Percentiles rank a stretch among this genome's conserved stretches.
Evolutionary conservation across 2,797 vertebrate genomes (phyloP).

Genomic region (Furcifer pardalis): DNA sequence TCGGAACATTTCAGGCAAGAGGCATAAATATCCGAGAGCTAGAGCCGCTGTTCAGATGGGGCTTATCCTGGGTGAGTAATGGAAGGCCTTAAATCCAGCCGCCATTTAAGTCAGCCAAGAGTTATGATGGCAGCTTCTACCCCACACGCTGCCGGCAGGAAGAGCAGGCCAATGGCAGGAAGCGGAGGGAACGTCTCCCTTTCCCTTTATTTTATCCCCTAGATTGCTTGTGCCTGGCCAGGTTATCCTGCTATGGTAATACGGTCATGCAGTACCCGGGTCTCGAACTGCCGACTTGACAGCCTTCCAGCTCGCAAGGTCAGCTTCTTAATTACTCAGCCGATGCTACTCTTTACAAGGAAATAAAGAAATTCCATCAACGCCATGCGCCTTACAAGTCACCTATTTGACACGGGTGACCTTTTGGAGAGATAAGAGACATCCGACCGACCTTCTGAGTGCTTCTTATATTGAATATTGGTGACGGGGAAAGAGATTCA

Average conservation of each 20-base stretch:
- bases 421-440: background rate
- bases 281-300: too few relatives aligned
- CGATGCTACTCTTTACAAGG: too few relatives aligned
- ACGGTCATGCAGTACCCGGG: too few relatives aligned
- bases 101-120: conserved; percentile 27
- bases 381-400: background rate
- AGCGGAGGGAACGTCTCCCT: background rate
- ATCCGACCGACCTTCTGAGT: background rate
- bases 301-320: too few relatives aligned
- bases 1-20: background rate
- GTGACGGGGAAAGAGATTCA: background rate
- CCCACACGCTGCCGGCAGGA: background rate
- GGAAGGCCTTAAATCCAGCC: conserved; percentile 30
- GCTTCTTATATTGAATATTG: conserved; percentile 1
- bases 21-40: conserved; percentile 23
- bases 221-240: too few relatives aligned
- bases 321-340: too few relatives aligned
- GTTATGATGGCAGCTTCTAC: background rate
- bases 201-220: background rate
- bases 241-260: too few relatives aligned
- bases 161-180: background rate
- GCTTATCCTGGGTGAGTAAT: conserved; percentile 21
- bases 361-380: background rate
- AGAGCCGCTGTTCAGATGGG: background rate
- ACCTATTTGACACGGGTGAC: background rate